A percentile compares a stretch with the other conserved stretches of the same genome.
phyloP scores from a whole-genome alignment of 2,797 vertebrate genomes.

The Oreonectes daqikongensis region DNA sequence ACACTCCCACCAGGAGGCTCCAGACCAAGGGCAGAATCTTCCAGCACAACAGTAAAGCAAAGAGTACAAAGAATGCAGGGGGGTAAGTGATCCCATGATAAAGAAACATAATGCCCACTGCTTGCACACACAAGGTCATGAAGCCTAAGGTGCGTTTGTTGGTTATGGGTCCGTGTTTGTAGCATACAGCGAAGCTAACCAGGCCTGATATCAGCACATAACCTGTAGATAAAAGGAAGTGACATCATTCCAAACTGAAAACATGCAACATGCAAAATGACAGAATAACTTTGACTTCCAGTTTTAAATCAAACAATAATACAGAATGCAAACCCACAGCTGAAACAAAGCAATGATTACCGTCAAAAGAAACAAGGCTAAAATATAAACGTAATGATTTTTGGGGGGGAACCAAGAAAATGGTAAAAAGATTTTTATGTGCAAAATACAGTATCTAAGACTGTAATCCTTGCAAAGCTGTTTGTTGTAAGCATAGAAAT shows the following conservation, averaged over 20 bases:
- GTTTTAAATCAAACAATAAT: too few relatives aligned
- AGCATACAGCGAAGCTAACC: constrained; percentile 75
- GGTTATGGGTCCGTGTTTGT: constrained; percentile 72
- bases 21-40: constrained; percentile 57
- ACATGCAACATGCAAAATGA: too few relatives aligned
- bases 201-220: constrained; percentile 70
- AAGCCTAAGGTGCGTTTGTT: constrained; percentile 64
- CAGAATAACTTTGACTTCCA: too few relatives aligned
- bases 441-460: constrained; percentile 17
- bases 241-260: too few relatives aligned
- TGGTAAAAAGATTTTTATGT: neutral
- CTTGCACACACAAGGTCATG: constrained; percentile 69
- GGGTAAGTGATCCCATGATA: constrained; percentile 71
- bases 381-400: neutral
- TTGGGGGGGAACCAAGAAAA: constrained; percentile 15
- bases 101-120: constrained; percentile 70
- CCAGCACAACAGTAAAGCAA: constrained; percentile 64
- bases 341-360: too few relatives aligned
- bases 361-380: neutral
- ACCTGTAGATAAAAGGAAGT: constrained; percentile 61
- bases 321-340: too few relatives aligned
- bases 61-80: constrained; percentile 64
- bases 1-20: constrained; percentile 37
- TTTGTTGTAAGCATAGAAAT: constrained; percentile 54
- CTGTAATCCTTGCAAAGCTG: constrained; percentile 47